Base-by-base conservation (phyloP, 2,113 vertebrate species). In the Indicator maculatus region DNA sequence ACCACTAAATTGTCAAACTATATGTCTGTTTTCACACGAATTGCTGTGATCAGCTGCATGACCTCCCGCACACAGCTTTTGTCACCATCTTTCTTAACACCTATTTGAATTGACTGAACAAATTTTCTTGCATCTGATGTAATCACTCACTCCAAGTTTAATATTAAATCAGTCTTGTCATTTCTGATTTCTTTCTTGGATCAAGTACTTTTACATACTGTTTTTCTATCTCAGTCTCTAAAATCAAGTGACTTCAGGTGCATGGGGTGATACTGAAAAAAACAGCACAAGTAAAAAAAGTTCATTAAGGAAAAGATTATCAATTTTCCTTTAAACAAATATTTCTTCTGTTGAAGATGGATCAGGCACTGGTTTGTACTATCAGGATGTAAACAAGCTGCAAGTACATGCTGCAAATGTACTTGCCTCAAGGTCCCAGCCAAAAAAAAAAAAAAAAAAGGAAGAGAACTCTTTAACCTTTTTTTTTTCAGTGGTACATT, bases 11-110 rank as follows among this genome's bases (percentile, higher is more conserved):
- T 56, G 44, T 63, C 19, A 78, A 55, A 45, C 2, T 69, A 45
- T 0, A 1, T 31, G 10, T 36, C 20, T 78, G 30, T 78, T 41
- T 72, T 64, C 55, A 28, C 8, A 16, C 33, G 21, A 61, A 36
- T 67, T 77, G 55, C 56, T 50, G 8, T 73, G 53, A 63, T 79
- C 17, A 31, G 6, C 24, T 64, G 9, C 23, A 26, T 19, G 17
- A 7, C 12, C 8, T 78, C 11, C 39, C 31, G 11, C 11, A 47
- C 1, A 0, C 0, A 44, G 10, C 67, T 67, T 16, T 78, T 74
- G 50, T 67, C 16, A 33, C 7, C 36, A 6, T 4, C 24, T 87
- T 82, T 45, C 16, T 75, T 52, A 8, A 8, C 13, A 63, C 16
- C 33, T 83, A 78, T 16, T 36, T 61, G 15, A 71, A 71, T 6